phyloP scores from a whole-genome alignment of 1,140 invertebrate genomes.

The Gryllus bimaculatus region DNA sequence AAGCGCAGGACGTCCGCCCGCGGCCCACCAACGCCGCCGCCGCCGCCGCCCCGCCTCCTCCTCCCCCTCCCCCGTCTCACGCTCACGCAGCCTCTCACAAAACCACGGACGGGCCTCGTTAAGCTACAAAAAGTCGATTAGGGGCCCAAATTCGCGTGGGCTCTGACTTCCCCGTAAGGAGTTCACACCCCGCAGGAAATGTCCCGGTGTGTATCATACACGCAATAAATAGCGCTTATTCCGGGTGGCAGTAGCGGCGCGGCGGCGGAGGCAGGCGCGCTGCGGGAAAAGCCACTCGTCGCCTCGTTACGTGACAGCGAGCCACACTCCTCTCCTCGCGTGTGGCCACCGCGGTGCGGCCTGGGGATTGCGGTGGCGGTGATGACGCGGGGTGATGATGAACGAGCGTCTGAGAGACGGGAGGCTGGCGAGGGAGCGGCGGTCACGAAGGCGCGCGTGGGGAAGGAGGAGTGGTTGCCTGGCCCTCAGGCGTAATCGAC shows the following conservation, averaged over 20 bases:
- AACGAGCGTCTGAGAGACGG: no score
- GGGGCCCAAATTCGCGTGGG: background rate
- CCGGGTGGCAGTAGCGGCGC: no score
- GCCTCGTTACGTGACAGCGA: background rate
- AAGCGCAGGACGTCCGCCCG: no score
- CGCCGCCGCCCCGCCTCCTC: no score
- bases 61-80: no score
- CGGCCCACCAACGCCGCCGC: no score
- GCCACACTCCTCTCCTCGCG: background rate
- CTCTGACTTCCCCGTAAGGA: background rate
- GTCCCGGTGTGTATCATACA: background rate
- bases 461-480: no score
- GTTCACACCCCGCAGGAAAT: slow-evolving; percentile 2
- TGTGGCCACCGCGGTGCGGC: background rate
- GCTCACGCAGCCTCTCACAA: background rate
- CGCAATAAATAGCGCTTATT: background rate
- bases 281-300: background rate
- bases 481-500: no score
- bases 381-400: background rate
- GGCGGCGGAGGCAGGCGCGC: no score
- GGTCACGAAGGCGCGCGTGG: no score
- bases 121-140: slow-evolving; percentile 1
- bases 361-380: background rate
- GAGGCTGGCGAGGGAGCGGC: no score
- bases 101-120: background rate